Evolutionary conservation across 2,113 vertebrate species (phyloP), one percentile per base, ranked within the genome.

Genomic region (Peromyscus polionotus): DNA sequence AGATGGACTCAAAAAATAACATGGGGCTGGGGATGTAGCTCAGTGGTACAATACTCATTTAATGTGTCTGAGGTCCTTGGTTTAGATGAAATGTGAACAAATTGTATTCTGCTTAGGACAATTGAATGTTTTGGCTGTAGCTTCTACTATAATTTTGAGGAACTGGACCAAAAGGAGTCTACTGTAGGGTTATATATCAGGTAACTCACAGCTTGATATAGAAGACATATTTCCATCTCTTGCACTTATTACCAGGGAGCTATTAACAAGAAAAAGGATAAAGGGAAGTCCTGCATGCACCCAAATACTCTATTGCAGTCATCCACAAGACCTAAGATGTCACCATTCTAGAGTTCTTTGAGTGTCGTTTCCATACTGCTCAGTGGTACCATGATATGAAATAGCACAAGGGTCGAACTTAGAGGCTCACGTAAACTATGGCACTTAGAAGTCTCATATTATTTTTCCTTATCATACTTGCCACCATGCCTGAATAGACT

Each of bases 81-180:
- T 73, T 42, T 59, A 11, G 36, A 59, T 24, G 39, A 59, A 87
- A 93, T n/a, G 19, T 73, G 79, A 81, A 11, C 54, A 14, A 79
- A 14, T 91, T 42, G 89, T 14, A 31, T 59, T 26, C 13, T 73
- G 54, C 11, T 59, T 86, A 67, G n/a, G n/a, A 57, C 2, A 36
- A 17, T 26, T 81, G 61, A 51, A 68, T 75, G 3, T 80, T 94
- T 89, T 81, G 72, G 51, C 22, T 6, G 22, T 67, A 45, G 67
- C 33, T 86, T 93, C 72, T 19, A 86, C n/a, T 72, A 8, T 12
- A 81, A 54, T 91, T 72, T 92, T 90, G 91, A 92, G n/a, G 70
- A 96, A 87, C 14, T 67, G 33, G 16, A 81, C 48, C 33, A 77
- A 80, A 84, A 91, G 14, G 24, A 31, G 5, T 89, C 51, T 54